Evolutionary conservation across 2,797 vertebrate species (phyloP), one percentile per base, ranked within the genome.

Genomic region (Ficedula albicollis): DNA sequence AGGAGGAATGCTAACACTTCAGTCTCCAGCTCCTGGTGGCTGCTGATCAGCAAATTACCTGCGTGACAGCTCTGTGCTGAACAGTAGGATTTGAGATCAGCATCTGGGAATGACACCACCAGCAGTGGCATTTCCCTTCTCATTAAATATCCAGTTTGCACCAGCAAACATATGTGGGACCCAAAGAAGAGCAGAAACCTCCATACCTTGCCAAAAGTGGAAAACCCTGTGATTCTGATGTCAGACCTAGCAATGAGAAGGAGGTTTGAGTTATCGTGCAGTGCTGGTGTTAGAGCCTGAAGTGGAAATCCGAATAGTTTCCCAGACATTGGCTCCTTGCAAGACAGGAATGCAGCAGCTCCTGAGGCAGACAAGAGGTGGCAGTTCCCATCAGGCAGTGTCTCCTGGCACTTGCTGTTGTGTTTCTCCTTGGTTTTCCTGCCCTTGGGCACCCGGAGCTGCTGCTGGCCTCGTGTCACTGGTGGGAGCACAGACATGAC

Each of bases 391-490:
- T 36, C 43, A 41, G 76, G 39, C 12, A 4, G 26, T 9, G 60
- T 72, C 49, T n/a, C 29, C 18, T 3, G 4, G 32, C 1, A 0
- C 48, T 66, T 12, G 0, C 2, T 0, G 8, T 4, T 0, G 6
- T 32, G 36, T 49, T 79, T 59, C 44, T 62, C 36, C 2, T 44
- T 30, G 0, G 0, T n/a, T 74, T 63, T 34, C 9, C 36, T 60
- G 66, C 26, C 34, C 39, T 38, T 1, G 9, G 60, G n/a, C 55
- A 44, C 26, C 11, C n/a, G 0, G 36, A 49, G 39, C 69, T 66
- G 68, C 44, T 1, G 1, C 10, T 1, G 1, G 10, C 38, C 0
- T 0, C 0, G 0, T 2, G 25, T 14, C 48, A 32, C 15, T 0
- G 3, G 11, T 0, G 0, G 11, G 27, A 66, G n/a, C 20, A 10